phyloP scores from a whole-genome alignment of 2,888 invertebrate genomes.

The Selenia dentaria region DNA sequence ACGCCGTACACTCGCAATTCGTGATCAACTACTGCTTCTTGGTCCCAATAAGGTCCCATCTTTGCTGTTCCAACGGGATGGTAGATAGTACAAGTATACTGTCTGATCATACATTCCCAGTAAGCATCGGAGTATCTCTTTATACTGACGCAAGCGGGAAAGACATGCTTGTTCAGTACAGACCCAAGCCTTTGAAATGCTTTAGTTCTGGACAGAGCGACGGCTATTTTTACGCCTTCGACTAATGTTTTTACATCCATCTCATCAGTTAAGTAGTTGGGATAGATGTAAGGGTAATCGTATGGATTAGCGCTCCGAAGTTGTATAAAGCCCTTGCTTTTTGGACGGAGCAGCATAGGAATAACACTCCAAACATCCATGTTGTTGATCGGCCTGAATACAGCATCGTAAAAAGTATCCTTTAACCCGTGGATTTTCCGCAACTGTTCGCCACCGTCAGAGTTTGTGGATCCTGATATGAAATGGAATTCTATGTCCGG shows the following conservation, averaged over 20 bases:
- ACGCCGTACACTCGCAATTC: slow-evolving; percentile 92
- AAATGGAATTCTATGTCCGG: slow-evolving; percentile 97
- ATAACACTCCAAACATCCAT: slow-evolving; percentile 93
- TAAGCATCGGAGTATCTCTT: slow-evolving; percentile 89
- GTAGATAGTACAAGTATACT: slow-evolving; percentile 93
- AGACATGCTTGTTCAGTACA: slow-evolving; percentile 87
- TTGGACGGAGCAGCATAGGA: slow-evolving; percentile 93
- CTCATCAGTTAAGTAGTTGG: slow-evolving; percentile 94
- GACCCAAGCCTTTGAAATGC: slow-evolving; percentile 91
- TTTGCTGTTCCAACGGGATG: slow-evolving; percentile 95
- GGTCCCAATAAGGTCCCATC: slow-evolving; percentile 95
- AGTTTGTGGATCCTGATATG: slow-evolving; percentile 93
- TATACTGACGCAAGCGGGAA: slow-evolving; percentile 90
- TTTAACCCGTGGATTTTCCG: slow-evolving; percentile 91
- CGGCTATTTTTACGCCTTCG: slow-evolving; percentile 93
- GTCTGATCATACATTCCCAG: slow-evolving; percentile 95
- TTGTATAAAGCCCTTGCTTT: slow-evolving; percentile 92
- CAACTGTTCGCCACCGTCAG: slow-evolving; percentile 93
- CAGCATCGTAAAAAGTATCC: slow-evolving; percentile 89
- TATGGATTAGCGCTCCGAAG: slow-evolving; percentile 93
- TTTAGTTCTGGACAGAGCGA: slow-evolving; percentile 91
- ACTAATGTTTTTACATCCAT: slow-evolving; percentile 91
- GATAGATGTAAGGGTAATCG: slow-evolving; percentile 95
- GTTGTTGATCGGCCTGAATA: slow-evolving; percentile 90
- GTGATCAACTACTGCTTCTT: slow-evolving; percentile 92